Conservation (phyloP, 2,888 invertebrate genomes). For the Andricus curvator region DNA sequence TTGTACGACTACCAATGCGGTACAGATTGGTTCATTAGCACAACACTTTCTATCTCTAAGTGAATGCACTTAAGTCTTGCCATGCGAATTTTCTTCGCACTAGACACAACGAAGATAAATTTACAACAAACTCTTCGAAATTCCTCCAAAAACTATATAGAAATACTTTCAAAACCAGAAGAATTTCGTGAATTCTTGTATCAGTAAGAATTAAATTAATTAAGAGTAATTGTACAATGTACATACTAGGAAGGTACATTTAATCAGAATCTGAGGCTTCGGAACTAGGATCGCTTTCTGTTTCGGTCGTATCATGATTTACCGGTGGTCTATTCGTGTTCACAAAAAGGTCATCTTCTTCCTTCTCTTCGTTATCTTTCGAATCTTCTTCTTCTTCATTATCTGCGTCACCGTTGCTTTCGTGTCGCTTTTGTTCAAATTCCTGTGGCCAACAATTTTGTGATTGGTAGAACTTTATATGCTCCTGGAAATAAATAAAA, state of each 20-base stretch:
- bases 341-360: constrained; percentile 80
- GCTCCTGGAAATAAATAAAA: constrained; percentile 59
- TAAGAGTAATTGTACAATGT: background rate
- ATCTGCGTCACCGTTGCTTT: constrained; percentile 59
- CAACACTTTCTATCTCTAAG: constrained; percentile 36
- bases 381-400: constrained; percentile 63
- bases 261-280: constrained; percentile 64
- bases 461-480: constrained; percentile 68
- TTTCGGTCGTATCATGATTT: constrained; percentile 48
- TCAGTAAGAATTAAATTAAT: constrained; percentile 36
- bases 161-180: constrained; percentile 3
- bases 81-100: background rate
- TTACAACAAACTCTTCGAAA: background rate
- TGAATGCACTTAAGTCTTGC: constrained; percentile 42
- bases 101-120: background rate
- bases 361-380: constrained; percentile 47
- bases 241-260: constrained; percentile 40
- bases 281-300: constrained; percentile 59
- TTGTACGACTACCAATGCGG: constrained; percentile 5
- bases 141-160: background rate
- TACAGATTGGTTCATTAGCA: background rate
- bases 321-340: constrained; percentile 81
- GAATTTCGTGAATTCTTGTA: background rate
- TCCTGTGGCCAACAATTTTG: constrained; percentile 75
- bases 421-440: constrained; percentile 66